Evolutionary conservation across 2,888 invertebrate genomes (phyloP).

Genomic region (Teleogryllus oceanicus): DNA sequence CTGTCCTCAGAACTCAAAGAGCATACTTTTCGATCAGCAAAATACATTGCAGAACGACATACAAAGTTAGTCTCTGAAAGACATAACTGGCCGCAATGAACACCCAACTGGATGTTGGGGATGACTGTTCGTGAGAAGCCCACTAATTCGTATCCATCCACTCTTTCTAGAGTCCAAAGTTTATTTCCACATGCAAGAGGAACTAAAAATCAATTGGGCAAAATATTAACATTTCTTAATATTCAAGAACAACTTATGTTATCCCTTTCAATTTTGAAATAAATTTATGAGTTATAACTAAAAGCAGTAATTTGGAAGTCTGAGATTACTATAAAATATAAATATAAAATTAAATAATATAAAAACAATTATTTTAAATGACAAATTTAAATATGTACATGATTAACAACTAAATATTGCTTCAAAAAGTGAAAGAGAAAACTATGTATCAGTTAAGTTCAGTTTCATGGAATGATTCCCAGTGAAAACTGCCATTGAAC

Average conservation of each 20-base stretch:
- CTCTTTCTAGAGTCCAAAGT: constrained; percentile 73
- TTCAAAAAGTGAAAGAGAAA: too few relatives aligned
- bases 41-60: constrained; percentile 58
- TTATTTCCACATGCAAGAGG: constrained; percentile 56
- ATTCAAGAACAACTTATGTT: too few relatives aligned
- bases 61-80: constrained; percentile 53
- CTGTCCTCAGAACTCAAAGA: constrained; percentile 69
- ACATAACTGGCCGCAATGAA: constrained; percentile 65
- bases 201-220: constrained; percentile 45
- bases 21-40: constrained; percentile 50
- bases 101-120: constrained; percentile 58
- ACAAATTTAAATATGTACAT: too few relatives aligned
- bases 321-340: too few relatives aligned
- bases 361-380: too few relatives aligned
- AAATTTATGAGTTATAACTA: too few relatives aligned
- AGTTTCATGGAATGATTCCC: not conserved
- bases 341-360: too few relatives aligned
- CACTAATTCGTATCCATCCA: constrained; percentile 70
- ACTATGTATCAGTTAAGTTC: not conserved
- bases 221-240: too few relatives aligned
- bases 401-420: too few relatives aligned
- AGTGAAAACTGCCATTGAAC: too few relatives aligned
- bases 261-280: too few relatives aligned
- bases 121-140: constrained; percentile 62
- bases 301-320: too few relatives aligned